phyloP scores from a whole-genome alignment of 1,140 invertebrate genomes.

The Temnothorax curvispinosus region DNA sequence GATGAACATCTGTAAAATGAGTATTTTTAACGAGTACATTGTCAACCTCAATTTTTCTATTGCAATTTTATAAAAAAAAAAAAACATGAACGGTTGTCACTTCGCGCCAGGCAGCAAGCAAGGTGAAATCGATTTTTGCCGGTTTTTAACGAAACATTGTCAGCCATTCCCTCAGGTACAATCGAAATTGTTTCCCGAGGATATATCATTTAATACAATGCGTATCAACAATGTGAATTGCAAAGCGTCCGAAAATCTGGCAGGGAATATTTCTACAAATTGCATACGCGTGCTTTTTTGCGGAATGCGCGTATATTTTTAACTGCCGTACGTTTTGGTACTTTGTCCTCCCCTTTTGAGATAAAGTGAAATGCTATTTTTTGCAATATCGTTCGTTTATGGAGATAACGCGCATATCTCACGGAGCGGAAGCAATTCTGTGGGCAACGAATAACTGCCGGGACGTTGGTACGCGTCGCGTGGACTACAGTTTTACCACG shows the following conservation, averaged over 20 bases:
- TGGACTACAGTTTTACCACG: conserved; percentile 42
- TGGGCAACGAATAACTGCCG: conserved; percentile 33
- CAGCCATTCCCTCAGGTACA: background rate
- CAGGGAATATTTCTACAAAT: conserved; percentile 33
- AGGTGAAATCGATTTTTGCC: conserved; percentile 36
- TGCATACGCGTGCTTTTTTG: background rate
- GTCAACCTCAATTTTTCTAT: conserved; percentile 41
- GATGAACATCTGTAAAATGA: background rate
- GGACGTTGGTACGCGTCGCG: background rate
- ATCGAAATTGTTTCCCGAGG: conserved; percentile 46
- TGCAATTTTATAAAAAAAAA: conserved; percentile 27
- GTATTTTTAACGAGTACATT: background rate
- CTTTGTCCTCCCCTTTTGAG: conserved; percentile 16
- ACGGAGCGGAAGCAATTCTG: conserved; percentile 45
- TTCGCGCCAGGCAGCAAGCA: background rate
- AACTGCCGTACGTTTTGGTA: conserved; percentile 3
- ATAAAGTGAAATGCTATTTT: conserved; percentile 31
- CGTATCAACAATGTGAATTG: conserved; percentile 5
- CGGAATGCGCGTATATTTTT: conserved; percentile 28
- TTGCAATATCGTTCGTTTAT: conserved; percentile 39
- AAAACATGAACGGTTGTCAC: conserved; percentile 30
- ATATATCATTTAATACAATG: conserved; percentile 18
- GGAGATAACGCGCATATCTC: conserved; percentile 52
- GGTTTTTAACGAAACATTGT: conserved; percentile 52
- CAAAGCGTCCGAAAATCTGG: conserved; percentile 21